Conservation (phyloP, 2,888 invertebrate species). For the Dryomyza anilis region DNA sequence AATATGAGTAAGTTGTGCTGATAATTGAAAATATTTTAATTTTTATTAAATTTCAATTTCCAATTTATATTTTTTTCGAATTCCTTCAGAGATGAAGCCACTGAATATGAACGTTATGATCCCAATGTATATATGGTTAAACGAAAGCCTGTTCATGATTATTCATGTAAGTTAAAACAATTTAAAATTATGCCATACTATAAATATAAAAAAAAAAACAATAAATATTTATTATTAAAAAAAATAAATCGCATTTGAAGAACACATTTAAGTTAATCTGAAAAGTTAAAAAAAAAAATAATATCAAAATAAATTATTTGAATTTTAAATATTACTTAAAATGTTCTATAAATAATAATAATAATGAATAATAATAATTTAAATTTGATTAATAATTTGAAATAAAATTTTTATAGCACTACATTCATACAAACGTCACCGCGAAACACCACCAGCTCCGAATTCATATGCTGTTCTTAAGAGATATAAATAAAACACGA, state of each 20-base stretch:
- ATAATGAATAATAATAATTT: neutral
- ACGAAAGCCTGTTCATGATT: too few species aligned
- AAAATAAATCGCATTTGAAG: neutral
- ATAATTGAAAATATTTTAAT: too few species aligned
- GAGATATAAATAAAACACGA: slow-evolving; percentile 40
- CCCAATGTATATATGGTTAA: too few species aligned
- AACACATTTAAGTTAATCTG: too few species aligned
- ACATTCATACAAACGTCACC: slow-evolving; percentile 52
- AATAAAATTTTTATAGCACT: slow-evolving; percentile 51
- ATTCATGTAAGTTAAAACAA: neutral
- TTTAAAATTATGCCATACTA: neutral
- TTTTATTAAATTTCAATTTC: neutral
- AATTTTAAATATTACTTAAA: slow-evolving; percentile 21
- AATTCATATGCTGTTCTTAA: slow-evolving; percentile 50
- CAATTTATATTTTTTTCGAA: neutral
- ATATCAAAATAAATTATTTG: neutral
- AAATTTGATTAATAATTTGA: neutral
- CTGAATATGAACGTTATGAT: too few species aligned
- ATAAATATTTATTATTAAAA: neutral
- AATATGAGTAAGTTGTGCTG: slow-evolving; percentile 35
- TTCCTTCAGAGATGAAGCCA: neutral
- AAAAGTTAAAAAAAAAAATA: slow-evolving; percentile 7
- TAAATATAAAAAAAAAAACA: neutral
- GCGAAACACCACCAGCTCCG: slow-evolving; percentile 51
- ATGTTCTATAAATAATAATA: neutral